Conservation (phyloP, 2,888 invertebrate species). For the Tortrix viridana region DNA sequence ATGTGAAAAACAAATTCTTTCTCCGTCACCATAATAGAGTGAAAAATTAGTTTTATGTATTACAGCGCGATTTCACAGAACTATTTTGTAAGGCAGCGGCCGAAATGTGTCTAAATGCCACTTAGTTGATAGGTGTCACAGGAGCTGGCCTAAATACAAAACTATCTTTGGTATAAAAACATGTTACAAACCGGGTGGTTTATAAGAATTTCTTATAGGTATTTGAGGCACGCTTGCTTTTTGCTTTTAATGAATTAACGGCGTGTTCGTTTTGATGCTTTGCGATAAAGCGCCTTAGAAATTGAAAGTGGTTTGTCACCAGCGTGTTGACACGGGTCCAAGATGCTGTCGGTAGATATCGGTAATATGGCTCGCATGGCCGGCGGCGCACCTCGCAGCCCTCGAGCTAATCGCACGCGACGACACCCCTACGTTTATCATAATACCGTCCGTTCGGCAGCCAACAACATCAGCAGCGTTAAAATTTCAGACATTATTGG, state of each 20-base stretch:
- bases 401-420: slow-evolving; percentile 58
- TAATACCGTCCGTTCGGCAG: slow-evolving; percentile 48
- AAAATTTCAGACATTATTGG: slow-evolving; percentile 62
- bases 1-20: slow-evolving; percentile 20
- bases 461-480: slow-evolving; percentile 48
- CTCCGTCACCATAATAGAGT: slow-evolving; percentile 24
- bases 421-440: slow-evolving; percentile 66
- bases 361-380: slow-evolving; percentile 69
- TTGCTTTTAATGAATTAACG: slow-evolving; percentile 24
- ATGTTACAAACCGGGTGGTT: too few species aligned
- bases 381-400: slow-evolving; percentile 50
- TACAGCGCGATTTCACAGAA: slow-evolving; percentile 38
- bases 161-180: slow-evolving; percentile 43
- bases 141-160: slow-evolving; percentile 49
- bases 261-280: slow-evolving; percentile 9
- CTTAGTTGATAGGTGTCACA: slow-evolving; percentile 61
- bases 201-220: slow-evolving; percentile 22
- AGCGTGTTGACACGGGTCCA: slow-evolving; percentile 76
- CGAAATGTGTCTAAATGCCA: slow-evolving; percentile 62
- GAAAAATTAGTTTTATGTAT: slow-evolving; percentile 34
- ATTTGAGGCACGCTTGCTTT: slow-evolving; percentile 8
- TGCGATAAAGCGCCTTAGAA: slow-evolving; percentile 46
- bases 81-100: slow-evolving; percentile 64
- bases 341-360: slow-evolving; percentile 80
- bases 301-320: slow-evolving; percentile 69